Base-by-base conservation (phyloP, 2,888 invertebrate species). In the Leptopterna dolabrata region DNA sequence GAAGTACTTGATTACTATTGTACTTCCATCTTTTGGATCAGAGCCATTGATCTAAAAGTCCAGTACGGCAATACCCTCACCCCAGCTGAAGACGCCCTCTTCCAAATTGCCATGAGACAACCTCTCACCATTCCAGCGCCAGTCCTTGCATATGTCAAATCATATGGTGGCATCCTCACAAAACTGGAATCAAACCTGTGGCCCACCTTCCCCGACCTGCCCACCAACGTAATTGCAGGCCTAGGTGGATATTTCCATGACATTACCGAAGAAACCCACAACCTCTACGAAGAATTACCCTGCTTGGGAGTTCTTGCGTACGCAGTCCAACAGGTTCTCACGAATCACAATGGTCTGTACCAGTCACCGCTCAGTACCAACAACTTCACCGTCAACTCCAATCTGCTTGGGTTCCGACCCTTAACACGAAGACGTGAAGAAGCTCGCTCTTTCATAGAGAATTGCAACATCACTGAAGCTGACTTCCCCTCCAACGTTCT, bases 241-340 rank as follows among this genome's bases (percentile, higher is more conserved):
- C 9, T 30, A 0, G 83, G 76, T 16, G 87, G 87, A 24, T 83
- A 76, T 63, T 87, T 51, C n/a, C n/a, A n/a, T n/a, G n/a, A n/a
- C n/a, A 51, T 87, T n/a, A 41, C 19, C 27, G 45, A 9, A 29
- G 76, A 83, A 0, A 76, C 36, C 0, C 87, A 87, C 83, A 84
- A 87, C 29, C 83, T 87, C 45, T 87, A 84, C 51, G 55, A 87
- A 16, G 87, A 87, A 19, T 3, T 87, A 9, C 83, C 87, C 29
- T 83, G 87, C 19, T 24, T 87, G 4, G 87, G 87, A 13, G 87
- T 87, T 16, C 51, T 83, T 0, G 76, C 83, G 14, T 27, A 14
- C 9, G 76, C 87, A 14, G 83, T 83, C 7, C 84, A 55, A 11
- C 51, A 55, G n/a, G 11, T 7, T 13, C 63, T 87, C 7, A 45